Percentiles rank a stretch among this genome's conserved stretches.
Evolutionary conservation across 2,888 invertebrate genomes (phyloP).

Genomic region (Amblyjoppa proteus): DNA sequence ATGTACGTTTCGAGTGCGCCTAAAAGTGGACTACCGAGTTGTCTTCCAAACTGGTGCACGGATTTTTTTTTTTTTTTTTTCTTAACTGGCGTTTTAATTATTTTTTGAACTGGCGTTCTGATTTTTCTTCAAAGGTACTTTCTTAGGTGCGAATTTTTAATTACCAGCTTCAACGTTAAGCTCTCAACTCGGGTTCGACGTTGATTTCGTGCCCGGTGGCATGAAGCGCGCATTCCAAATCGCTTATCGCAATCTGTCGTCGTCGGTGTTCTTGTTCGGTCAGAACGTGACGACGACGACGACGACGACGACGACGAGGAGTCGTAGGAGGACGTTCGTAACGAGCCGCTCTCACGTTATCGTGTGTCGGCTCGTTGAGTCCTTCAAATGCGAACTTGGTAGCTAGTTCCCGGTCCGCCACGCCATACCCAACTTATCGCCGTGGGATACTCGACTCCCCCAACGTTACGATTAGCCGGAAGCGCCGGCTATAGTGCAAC

Average conservation of each 20-base stretch:
- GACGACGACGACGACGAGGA: constrained; percentile 33
- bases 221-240: constrained; percentile 42
- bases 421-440: constrained; percentile 40
- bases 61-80: too few relatives aligned
- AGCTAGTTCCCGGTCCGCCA: constrained; percentile 15
- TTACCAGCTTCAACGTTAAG: not conserved
- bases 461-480: constrained; percentile 53
- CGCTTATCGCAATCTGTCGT: constrained; percentile 51
- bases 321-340: constrained; percentile 31
- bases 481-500: constrained; percentile 25
- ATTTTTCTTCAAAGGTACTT: too few relatives aligned
- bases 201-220: constrained; percentile 6
- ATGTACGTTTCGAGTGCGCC: too few relatives aligned
- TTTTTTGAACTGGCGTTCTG: too few relatives aligned
- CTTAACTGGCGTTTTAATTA: too few relatives aligned
- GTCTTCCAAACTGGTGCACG: too few relatives aligned
- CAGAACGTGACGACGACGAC: constrained; percentile 36
- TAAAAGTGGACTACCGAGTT: too few relatives aligned
- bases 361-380: constrained; percentile 53
- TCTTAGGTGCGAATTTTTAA: not conserved
- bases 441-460: constrained; percentile 50
- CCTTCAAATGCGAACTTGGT: constrained; percentile 33
- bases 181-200: not conserved
- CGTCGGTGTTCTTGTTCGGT: constrained; percentile 33
- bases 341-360: constrained; percentile 63